Conservation (phyloP, 2,888 invertebrate species). For the Drosophila cognata region DNA sequence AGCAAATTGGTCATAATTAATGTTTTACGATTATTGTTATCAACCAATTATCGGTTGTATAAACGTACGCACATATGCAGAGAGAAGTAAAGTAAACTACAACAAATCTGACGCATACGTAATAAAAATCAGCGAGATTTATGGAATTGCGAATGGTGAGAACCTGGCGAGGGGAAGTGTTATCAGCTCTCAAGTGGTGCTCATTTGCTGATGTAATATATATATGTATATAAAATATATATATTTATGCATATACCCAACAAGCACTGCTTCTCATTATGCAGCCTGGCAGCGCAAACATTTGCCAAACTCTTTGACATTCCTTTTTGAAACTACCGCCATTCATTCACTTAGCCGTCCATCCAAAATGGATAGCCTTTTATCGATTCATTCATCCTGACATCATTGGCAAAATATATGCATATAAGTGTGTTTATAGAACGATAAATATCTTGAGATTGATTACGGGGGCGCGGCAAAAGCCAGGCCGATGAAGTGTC, state of each 20-base stretch:
- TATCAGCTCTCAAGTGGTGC: constrained; percentile 45
- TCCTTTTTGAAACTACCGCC: constrained; percentile 8
- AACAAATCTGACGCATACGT: constrained; percentile 5
- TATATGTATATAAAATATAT: background rate
- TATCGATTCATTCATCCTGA: constrained; percentile 50
- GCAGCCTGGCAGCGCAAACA: constrained; percentile 15
- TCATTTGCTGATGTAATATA: constrained; percentile 14
- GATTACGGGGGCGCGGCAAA: constrained; percentile 25
- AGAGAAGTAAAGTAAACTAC: background rate
- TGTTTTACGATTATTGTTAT: background rate
- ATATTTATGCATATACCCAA: background rate
- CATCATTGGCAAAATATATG: constrained; percentile 41
- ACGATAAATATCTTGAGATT: constrained; percentile 41
- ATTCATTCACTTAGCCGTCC: background rate
- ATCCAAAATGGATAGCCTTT: constrained; percentile 35
- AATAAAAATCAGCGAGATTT: constrained; percentile 33
- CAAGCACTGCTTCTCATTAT: constrained; percentile 16
- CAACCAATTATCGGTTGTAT: background rate
- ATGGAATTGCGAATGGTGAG: constrained; percentile 20
- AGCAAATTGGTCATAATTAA: constrained; percentile 1
- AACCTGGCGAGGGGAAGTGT: background rate
- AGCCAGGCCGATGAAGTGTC: constrained; percentile 3
- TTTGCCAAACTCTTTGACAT: constrained; percentile 37
- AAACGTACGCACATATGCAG: background rate
- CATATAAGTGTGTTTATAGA: constrained; percentile 14